These are phyloP conservation scores for Megalops atlanticus DNA, from an alignment of 2,113 vertebrate species.

Conservation along the genomic window DNA sequence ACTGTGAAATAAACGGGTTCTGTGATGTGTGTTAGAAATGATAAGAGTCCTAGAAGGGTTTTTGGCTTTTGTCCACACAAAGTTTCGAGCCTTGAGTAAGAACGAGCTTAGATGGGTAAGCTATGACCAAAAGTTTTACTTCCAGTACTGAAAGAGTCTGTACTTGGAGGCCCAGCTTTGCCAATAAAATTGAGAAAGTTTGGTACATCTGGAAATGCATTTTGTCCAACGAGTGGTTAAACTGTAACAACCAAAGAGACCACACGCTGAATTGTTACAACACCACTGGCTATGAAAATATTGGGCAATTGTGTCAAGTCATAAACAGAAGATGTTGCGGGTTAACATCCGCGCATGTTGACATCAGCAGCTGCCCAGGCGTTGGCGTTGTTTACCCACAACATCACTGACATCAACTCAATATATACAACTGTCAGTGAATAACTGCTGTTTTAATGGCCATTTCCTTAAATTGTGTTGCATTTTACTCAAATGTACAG, in stretches of 20 bases:
- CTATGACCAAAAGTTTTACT: no score
- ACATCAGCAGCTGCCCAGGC: no score
- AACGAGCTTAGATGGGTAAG: no score
- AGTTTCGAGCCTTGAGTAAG: neutral
- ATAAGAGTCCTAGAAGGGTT: neutral
- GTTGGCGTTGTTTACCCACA: no score
- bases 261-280: neutral
- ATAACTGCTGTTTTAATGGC: neutral
- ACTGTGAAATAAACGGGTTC: neutral
- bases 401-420: no score
- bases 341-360: no score
- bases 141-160: neutral
- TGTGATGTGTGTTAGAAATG: neutral
- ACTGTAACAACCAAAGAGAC: neutral
- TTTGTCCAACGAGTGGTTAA: neutral
- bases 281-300: no score
- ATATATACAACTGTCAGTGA: neutral
- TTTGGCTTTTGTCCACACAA: neutral
- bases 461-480: neutral
- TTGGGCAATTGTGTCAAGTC: no score
- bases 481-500: neutral
- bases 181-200: neutral
- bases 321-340: no score
- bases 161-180: neutral
- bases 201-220: neutral